A percentile compares a stretch with the other conserved stretches of the same genome.
Evolutionary conservation across 1,140 invertebrate species (phyloP).

Genomic region (Riptortus pedestris): DNA sequence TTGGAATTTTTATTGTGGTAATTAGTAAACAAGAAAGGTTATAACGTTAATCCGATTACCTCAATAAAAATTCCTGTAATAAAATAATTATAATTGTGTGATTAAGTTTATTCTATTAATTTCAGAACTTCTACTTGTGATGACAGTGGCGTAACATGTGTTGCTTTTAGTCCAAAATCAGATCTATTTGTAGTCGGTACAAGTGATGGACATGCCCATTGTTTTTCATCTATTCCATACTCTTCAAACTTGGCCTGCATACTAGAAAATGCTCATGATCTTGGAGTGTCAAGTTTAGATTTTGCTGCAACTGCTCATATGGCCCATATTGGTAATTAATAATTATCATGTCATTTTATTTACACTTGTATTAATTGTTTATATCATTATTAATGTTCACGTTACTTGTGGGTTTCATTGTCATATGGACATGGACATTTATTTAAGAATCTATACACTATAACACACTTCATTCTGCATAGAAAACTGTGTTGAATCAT

Average conservation of each 20-base stretch:
- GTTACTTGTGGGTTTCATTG: no score
- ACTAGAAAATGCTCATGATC: constrained; percentile 53
- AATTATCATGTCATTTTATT: not conserved
- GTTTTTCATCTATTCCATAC: constrained; percentile 43
- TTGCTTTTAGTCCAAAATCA: constrained; percentile 55
- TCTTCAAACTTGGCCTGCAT: constrained; percentile 30
- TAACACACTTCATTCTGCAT: no score
- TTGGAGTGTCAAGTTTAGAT: constrained; percentile 56
- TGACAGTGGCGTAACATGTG: constrained; percentile 32
- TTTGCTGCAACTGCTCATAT: constrained; percentile 38
- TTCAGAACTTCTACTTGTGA: constrained; percentile 40
- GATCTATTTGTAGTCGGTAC: constrained; percentile 51
- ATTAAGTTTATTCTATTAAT: no score
- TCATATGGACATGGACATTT: no score
- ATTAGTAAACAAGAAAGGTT: no score
- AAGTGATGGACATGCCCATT: constrained; percentile 49
- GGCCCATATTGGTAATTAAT: not conserved
- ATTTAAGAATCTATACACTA: no score
- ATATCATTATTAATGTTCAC: not conserved
- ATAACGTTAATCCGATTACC: no score
- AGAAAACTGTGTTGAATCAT: no score
- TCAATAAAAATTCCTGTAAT: no score
- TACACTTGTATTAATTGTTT: not conserved
- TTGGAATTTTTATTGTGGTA: no score
- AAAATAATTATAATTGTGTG: no score